Evolutionary conservation across 2,888 invertebrate genomes (phyloP).

Genomic region (Noctua pronuba): DNA sequence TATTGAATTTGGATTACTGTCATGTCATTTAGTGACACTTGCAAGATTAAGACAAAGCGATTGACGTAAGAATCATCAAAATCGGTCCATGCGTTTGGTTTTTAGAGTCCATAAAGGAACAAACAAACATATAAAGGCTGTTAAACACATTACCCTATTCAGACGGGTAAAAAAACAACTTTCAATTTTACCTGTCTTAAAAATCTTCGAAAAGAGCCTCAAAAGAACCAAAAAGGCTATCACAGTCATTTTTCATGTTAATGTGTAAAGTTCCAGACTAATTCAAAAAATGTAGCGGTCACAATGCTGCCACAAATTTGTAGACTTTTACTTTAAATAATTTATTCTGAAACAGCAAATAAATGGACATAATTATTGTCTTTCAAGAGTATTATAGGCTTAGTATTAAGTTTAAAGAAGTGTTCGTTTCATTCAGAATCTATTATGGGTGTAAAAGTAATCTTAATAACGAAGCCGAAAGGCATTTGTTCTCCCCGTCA

Average conservation of each 20-base stretch:
- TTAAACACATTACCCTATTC: too few relatives aligned
- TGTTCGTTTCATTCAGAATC: background rate
- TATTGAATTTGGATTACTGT: too few relatives aligned
- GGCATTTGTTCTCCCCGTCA: too few relatives aligned
- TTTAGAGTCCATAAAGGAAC: too few relatives aligned
- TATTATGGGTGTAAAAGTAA: too few relatives aligned
- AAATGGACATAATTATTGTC: conserved; percentile 1
- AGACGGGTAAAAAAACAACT: background rate
- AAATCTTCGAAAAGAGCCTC: conserved; percentile 11
- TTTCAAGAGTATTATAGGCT: background rate
- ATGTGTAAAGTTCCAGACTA: conserved; percentile 64
- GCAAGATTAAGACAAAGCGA: too few relatives aligned
- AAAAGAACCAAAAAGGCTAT: conserved; percentile 25
- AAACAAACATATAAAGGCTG: too few relatives aligned
- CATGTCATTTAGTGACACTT: too few relatives aligned
- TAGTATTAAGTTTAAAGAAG: background rate
- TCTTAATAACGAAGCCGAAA: too few relatives aligned
- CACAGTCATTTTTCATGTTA: conserved; percentile 66
- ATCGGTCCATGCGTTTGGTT: too few relatives aligned
- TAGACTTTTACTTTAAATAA: conserved; percentile 14
- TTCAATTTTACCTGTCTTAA: conserved; percentile 9
- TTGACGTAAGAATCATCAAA: too few relatives aligned
- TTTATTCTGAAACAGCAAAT: conserved; percentile 20
- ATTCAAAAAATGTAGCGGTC: conserved; percentile 60
- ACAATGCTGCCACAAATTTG: conserved; percentile 48